A percentile compares a stretch with the other conserved stretches of the same genome.
Conservation (phyloP, 2,797 vertebrate species). For the Cygnus olor region DNA sequence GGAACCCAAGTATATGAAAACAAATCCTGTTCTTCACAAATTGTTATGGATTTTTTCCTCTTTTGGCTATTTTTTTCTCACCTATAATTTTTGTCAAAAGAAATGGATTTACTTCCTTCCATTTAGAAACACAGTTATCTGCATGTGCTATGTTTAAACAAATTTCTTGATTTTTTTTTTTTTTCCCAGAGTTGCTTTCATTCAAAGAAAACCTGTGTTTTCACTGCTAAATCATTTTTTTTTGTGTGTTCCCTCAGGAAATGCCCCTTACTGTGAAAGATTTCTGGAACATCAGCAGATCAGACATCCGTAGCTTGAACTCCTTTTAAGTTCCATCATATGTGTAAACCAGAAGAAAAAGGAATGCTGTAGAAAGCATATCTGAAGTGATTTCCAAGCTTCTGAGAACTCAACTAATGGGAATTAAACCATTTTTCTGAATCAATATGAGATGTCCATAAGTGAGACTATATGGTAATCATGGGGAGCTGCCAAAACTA, state of each 20-base stretch:
- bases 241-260: not conserved
- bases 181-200: not conserved
- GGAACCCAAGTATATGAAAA: not conserved
- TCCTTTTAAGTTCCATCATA: not conserved
- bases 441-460: not conserved
- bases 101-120: not conserved
- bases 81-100: not conserved
- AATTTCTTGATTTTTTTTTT: not conserved
- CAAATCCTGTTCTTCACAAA: not conserved
- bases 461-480: not conserved
- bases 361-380: not conserved
- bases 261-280: not conserved
- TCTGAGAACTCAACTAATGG: not conserved
- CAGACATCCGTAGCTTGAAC: not conserved
- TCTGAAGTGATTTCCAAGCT: not conserved
- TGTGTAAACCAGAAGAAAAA: not conserved
- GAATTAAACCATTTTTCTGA: not conserved
- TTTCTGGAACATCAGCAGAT: not conserved
- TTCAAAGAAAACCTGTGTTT: not conserved
- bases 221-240: not conserved
- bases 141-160: not conserved
- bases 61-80: not conserved
- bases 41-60: not conserved
- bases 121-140: not conserved
- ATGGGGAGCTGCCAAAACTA: not conserved